Percentiles rank a stretch among this genome's conserved stretches.
Evolutionary conservation across 2,888 invertebrate genomes (phyloP).

Genomic region (Osmoderma eremita): DNA sequence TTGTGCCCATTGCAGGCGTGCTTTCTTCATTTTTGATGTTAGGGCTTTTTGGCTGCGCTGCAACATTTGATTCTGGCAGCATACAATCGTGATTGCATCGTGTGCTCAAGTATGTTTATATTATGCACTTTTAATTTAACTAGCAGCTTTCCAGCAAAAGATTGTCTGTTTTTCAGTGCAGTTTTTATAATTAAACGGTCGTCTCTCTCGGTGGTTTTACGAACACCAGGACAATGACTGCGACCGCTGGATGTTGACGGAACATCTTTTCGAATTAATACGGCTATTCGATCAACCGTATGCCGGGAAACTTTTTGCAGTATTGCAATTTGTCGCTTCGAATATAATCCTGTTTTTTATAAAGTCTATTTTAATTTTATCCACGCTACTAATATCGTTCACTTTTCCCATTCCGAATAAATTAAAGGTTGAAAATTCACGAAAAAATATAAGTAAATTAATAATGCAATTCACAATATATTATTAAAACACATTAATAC

Average conservation of each 20-base stretch:
- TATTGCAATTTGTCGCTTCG: neutral
- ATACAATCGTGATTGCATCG: neutral
- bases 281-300: conserved; percentile 5
- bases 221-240: conserved; percentile 7
- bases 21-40: neutral
- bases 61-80: conserved; percentile 14
- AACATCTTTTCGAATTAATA: conserved; percentile 9
- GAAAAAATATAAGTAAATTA: conserved; percentile 17
- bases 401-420: conserved; percentile 1
- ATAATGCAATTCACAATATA: conserved; percentile 24
- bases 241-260: conserved; percentile 3
- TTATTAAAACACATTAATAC: conserved; percentile 8
- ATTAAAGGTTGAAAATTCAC: conserved; percentile 15
- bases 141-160: conserved; percentile 1
- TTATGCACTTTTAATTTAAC: conserved; percentile 4
- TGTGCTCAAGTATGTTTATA: conserved; percentile 3
- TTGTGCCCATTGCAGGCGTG: conserved; percentile 1
- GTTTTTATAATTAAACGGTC: no score
- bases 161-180: neutral
- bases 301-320: neutral
- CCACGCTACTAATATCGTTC: conserved; percentile 12
- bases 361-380: conserved; percentile 10
- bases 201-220: conserved; percentile 8
- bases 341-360: neutral
- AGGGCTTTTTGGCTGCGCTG: neutral